Percentiles rank a stretch among this genome's conserved stretches.
These are phyloP conservation scores for Rattus norvegicus DNA, from an alignment of 2,113 vertebrate species.

Conservation along the genomic window GRCr8 NC_086021.1:125419501-125420000, in stretches of 20 bases:
- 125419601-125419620: background rate
- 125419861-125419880: background rate
- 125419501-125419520: background rate
- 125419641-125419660: background rate
- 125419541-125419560: background rate
- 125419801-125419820: background rate
- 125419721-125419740: background rate
- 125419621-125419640: background rate
- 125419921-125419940: background rate
- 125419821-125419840: background rate
- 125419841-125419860: background rate
- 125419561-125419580: background rate
- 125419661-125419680: background rate
- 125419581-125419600: background rate
- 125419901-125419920: background rate
- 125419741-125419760: background rate
- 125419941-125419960: background rate
- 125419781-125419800: background rate
- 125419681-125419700: background rate
- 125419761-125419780: background rate
- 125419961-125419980: background rate
- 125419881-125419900: background rate
- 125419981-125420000: background rate
- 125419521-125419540: background rate
- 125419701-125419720: background rate